phyloP scores from a whole-genome alignment of 2,113 vertebrate genomes.

The Sorex fumeus region DNA sequence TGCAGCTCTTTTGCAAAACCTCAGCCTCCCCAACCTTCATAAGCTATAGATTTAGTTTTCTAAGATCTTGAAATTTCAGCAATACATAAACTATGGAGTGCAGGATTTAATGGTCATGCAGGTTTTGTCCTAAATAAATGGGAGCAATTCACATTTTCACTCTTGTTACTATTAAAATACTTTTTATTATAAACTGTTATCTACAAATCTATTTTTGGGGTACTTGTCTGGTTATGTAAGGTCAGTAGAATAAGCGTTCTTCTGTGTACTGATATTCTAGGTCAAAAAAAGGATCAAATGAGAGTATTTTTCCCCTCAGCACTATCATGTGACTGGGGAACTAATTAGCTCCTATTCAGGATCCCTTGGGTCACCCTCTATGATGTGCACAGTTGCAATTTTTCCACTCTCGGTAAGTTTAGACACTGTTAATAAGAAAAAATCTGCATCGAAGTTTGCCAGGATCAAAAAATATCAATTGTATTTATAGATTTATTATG shows the following conservation, averaged over 20 bases:
- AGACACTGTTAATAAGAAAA: not conserved
- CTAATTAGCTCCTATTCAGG: not conserved
- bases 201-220: not conserved
- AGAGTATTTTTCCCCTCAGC: not conserved
- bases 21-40: not conserved
- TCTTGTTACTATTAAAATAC: not conserved
- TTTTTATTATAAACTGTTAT: constrained; percentile 6
- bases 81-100: not conserved
- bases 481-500: not conserved
- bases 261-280: not conserved
- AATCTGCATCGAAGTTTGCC: not conserved
- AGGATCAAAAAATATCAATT: not conserved
- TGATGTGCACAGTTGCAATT: not conserved
- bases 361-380: not conserved
- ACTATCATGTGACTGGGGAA: not conserved
- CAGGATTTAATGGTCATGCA: not conserved
- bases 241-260: not conserved
- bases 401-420: not conserved
- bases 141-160: not conserved
- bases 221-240: not conserved
- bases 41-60: not conserved
- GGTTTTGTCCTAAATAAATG: not conserved
- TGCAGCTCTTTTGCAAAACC: not conserved
- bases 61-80: not conserved
- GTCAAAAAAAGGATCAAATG: not conserved